A percentile compares a stretch with the other conserved stretches of the same genome.
Conservation (phyloP, 2,113 vertebrate genomes). For the Typhlomys cinereus region DNA sequence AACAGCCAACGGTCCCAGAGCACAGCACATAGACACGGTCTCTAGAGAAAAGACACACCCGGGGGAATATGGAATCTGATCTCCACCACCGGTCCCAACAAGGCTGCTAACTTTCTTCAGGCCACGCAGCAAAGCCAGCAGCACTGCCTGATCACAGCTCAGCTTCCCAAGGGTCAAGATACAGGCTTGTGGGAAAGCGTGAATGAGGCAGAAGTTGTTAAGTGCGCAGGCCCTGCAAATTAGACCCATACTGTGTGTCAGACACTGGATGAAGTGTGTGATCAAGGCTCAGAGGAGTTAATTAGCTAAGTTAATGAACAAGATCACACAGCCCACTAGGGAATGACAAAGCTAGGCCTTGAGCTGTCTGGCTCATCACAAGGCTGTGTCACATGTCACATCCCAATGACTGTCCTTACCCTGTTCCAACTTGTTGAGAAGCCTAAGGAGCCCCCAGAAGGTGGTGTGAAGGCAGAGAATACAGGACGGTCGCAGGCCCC, state of each 20-base stretch:
- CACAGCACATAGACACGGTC: not conserved
- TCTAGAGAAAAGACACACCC: not conserved
- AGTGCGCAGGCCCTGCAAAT: not conserved
- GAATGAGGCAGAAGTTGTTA: not conserved
- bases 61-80: not conserved
- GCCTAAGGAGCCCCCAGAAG: not conserved
- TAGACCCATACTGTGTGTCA: accelerated
- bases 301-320: not conserved
- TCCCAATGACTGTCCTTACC: too few species aligned
- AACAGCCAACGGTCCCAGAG: not conserved
- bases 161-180: not conserved
- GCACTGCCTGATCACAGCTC: not conserved
- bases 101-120: not conserved
- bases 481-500: not conserved
- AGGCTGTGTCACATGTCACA: not conserved
- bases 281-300: not conserved
- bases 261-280: not conserved
- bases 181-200: not conserved
- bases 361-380: not conserved
- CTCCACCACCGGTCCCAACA: slow-evolving; percentile 17
- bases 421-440: not conserved
- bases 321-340: not conserved
- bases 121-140: not conserved
- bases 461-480: not conserved
- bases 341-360: not conserved